phyloP scores from a whole-genome alignment of 2,888 invertebrate species.

The Drosophila nr. perissopoda region DNA sequence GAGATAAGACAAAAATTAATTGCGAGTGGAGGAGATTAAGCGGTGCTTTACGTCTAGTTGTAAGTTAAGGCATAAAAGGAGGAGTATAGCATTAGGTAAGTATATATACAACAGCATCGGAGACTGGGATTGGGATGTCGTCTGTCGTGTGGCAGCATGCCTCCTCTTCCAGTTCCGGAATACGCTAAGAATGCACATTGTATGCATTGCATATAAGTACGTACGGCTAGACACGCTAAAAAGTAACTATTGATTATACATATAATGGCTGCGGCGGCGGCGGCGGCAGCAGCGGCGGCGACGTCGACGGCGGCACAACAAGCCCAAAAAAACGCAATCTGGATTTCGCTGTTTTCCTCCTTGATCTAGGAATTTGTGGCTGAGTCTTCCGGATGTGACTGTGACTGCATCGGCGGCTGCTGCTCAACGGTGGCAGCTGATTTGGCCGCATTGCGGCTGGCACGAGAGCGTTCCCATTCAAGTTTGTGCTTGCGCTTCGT shows the following conservation, averaged over 20 bases:
- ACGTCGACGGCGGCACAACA: not conserved
- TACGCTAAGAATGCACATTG: slow-evolving; percentile 32
- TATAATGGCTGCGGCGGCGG: slow-evolving; percentile 25
- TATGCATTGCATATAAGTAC: slow-evolving; percentile 27
- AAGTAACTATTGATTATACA: slow-evolving; percentile 54
- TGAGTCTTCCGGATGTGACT: slow-evolving; percentile 14
- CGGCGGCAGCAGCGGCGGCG: not conserved
- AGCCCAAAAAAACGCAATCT: slow-evolving; percentile 2
- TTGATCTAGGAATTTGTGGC: slow-evolving; percentile 35
- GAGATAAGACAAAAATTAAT: slow-evolving; percentile 2
- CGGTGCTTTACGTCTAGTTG: slow-evolving; percentile 30
- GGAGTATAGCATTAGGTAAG: slow-evolving; percentile 12
- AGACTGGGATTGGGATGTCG: not conserved
- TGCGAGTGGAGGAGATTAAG: slow-evolving; percentile 24
- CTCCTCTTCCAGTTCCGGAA: slow-evolving; percentile 3
- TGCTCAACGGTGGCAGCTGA: slow-evolving; percentile 29
- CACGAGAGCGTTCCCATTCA: slow-evolving; percentile 78
- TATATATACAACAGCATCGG: slow-evolving; percentile 18
- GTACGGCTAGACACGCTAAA: slow-evolving; percentile 41
- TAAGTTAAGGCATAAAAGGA: slow-evolving; percentile 40
- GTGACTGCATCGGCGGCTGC: slow-evolving; percentile 9
- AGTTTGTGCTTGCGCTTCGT: slow-evolving; percentile 80
- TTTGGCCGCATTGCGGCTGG: slow-evolving; percentile 67
- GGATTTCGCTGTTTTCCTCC: not conserved
- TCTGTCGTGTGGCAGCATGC: not conserved